Evolutionary conservation across 1,140 invertebrate species (phyloP).

Genomic region (Diorhabda elongata): DNA sequence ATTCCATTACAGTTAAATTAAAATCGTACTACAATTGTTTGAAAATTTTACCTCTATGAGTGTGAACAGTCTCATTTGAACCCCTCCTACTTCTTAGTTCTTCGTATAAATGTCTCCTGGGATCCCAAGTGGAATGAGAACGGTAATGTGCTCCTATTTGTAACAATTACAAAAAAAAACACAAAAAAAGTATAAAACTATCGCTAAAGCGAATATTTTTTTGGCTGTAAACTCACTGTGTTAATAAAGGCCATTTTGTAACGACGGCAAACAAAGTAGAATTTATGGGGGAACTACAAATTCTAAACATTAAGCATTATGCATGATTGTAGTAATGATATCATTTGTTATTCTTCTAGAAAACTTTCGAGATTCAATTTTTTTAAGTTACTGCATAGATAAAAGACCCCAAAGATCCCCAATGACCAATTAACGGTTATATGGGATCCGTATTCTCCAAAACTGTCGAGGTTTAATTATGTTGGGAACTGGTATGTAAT

Average conservation of each 20-base stretch:
- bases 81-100: conserved; percentile 64
- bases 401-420: too few relatives aligned
- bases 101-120: conserved; percentile 80
- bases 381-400: too few relatives aligned
- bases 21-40: conserved; percentile 27
- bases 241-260: conserved; percentile 10
- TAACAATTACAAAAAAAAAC: conserved; percentile 29
- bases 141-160: conserved; percentile 49
- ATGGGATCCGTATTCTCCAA: too few relatives aligned
- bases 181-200: conserved; percentile 28
- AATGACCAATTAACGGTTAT: too few relatives aligned
- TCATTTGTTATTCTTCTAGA: not conserved
- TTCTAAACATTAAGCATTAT: conserved; percentile 12
- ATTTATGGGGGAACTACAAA: not conserved
- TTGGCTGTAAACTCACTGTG: conserved; percentile 8
- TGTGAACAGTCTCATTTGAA: conserved; percentile 58
- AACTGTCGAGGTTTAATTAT: too few relatives aligned
- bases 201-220: conserved; percentile 4
- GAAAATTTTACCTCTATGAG: conserved; percentile 52
- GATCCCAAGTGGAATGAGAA: conserved; percentile 80
- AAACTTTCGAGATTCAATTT: not conserved
- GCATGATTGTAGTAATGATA: not conserved
- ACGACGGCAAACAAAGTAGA: conserved; percentile 11
- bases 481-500: too few relatives aligned
- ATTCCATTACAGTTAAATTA: not conserved